Evolutionary conservation across 2,797 vertebrate species (phyloP).

Genomic region (Cynodonichthys magdalenae): DNA sequence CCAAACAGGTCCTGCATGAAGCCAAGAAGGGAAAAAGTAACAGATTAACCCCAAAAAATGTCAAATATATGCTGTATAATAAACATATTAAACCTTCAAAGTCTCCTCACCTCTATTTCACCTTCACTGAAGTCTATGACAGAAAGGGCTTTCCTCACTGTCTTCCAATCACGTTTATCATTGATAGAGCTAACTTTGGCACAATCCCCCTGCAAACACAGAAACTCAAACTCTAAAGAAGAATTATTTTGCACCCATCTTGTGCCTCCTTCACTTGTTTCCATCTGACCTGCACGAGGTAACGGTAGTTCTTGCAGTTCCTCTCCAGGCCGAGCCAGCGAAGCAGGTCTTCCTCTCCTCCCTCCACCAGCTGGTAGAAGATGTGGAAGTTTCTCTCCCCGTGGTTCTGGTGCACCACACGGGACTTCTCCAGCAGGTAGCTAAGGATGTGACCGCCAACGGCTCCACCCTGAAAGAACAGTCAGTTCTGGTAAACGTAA

Average conservation of each 20-base stretch:
- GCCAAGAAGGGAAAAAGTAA: conserved; percentile 6
- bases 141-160: conserved; percentile 86
- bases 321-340: conserved; percentile 89
- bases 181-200: conserved; percentile 92
- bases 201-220: conserved; percentile 84
- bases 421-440: conserved; percentile 94
- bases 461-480: conserved; percentile 84
- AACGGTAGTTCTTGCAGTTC: conserved; percentile 86
- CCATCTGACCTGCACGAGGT: conserved; percentile 87
- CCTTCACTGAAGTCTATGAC: conserved; percentile 88
- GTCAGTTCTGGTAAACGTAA: not conserved
- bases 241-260: not conserved
- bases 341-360: conserved; percentile 88
- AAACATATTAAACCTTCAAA: too few species aligned
- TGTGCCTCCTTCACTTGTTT: not conserved
- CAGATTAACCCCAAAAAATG: not conserved
- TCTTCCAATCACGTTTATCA: conserved; percentile 91
- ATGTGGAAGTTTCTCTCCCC: conserved; percentile 97
- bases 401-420: conserved; percentile 92
- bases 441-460: conserved; percentile 95
- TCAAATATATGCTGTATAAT: not conserved
- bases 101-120: conserved; percentile 85
- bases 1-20: conserved; percentile 86
- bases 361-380: conserved; percentile 94
- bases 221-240: not conserved